Evolutionary conservation across 2,797 vertebrate genomes (phyloP).

Genomic region (Sebastes minor): DNA sequence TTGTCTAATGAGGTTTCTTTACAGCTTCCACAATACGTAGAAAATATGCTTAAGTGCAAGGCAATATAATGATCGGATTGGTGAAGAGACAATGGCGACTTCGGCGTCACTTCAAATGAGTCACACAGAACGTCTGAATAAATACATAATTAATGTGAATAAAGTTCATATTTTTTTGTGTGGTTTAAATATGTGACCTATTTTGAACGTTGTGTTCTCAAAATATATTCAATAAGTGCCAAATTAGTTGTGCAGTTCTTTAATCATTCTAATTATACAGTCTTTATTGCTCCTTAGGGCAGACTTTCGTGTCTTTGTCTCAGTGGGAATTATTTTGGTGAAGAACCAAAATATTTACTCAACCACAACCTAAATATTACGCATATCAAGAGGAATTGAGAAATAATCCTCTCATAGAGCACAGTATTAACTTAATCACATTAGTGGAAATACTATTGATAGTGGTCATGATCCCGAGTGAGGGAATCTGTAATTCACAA

Average conservation of each 20-base stretch:
- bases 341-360: conserved; percentile 82
- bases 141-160: conserved; percentile 76
- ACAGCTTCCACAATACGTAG: conserved; percentile 68
- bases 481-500: conserved; percentile 71
- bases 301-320: conserved; percentile 81
- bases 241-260: conserved; percentile 81
- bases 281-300: conserved; percentile 80
- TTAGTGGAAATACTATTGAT: conserved; percentile 82
- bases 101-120: conserved; percentile 72
- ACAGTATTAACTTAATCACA: conserved; percentile 83
- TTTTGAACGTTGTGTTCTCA: conserved; percentile 79
- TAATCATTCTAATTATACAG: conserved; percentile 87
- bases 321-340: conserved; percentile 80
- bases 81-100: conserved; percentile 71
- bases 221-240: conserved; percentile 81
- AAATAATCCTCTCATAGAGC: conserved; percentile 83
- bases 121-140: conserved; percentile 65
- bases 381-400: conserved; percentile 83
- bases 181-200: conserved; percentile 81
- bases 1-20: conserved; percentile 75
- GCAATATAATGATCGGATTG: conserved; percentile 78
- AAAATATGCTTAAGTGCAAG: conserved; percentile 73
- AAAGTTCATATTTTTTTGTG: conserved; percentile 75
- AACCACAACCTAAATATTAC: conserved; percentile 83
- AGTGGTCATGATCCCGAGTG: conserved; percentile 78